Percentiles rank a stretch among this genome's conserved stretches.
phyloP scores from a whole-genome alignment of 2,113 vertebrate species.

The Phasianus colchicus region DNA sequence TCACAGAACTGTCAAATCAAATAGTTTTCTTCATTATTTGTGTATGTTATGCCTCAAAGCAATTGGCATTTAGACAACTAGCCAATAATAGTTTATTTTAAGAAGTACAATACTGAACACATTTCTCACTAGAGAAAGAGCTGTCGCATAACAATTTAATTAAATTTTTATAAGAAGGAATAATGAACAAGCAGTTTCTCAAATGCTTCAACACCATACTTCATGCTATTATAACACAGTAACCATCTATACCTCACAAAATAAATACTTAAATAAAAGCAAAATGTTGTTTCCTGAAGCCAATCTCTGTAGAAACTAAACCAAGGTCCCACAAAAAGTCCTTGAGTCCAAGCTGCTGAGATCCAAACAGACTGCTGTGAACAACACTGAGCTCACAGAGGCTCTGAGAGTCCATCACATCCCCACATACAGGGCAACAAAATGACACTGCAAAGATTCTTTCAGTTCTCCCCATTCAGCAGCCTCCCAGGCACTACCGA shows the following conservation, averaged over 20 bases:
- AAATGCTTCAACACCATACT: neutral
- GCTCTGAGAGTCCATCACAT: neutral
- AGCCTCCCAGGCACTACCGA: neutral
- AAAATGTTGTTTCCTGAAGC: neutral
- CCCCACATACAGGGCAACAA: neutral
- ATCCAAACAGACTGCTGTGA: neutral
- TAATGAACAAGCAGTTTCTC: neutral
- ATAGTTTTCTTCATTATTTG: neutral
- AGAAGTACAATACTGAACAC: neutral
- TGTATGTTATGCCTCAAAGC: neutral
- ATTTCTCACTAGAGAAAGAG: neutral
- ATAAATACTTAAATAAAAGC: neutral
- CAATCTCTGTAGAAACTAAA: neutral
- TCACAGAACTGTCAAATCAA: neutral
- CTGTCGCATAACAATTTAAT: neutral
- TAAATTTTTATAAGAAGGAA: neutral
- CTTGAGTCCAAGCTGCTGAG: neutral
- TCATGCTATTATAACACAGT: neutral
- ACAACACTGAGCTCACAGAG: neutral
- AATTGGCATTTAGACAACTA: neutral
- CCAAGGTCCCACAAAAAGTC: neutral
- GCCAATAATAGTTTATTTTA: neutral
- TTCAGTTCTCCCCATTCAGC: neutral
- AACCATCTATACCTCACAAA: neutral
- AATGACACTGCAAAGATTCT: neutral